Evolutionary conservation across 37 sponge, comb jelly and placozoan genomes (phyloP).

Genomic region (Lycopodina hypogea): DNA sequence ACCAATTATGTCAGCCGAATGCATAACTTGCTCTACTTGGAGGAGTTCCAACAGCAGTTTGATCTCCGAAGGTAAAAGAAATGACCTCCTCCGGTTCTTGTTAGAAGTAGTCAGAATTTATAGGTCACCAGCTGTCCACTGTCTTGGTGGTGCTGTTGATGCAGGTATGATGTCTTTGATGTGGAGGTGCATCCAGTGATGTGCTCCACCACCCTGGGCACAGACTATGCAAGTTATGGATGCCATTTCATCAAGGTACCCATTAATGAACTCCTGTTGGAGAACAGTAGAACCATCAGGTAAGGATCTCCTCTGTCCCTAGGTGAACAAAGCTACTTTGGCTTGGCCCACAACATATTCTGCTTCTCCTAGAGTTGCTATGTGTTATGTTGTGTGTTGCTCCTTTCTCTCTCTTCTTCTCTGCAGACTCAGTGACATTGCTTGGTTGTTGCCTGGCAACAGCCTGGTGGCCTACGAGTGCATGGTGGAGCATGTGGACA

Average conservation of each 20-base stretch:
- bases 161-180: constrained; percentile 76
- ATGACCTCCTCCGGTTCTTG: background rate
- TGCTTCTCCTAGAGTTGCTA: too few species aligned
- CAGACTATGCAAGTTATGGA: constrained; percentile 27
- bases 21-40: constrained; percentile 78
- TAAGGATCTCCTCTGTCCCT: too few species aligned
- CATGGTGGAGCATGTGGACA: constrained; percentile 43
- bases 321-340: too few species aligned
- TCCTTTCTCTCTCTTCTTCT: background rate
- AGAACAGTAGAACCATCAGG: constrained; percentile 60
- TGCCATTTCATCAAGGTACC: constrained; percentile 36
- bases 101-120: background rate
- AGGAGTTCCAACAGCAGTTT: constrained; percentile 68
- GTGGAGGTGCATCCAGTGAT: constrained; percentile 12
- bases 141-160: background rate
- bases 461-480: constrained; percentile 44
- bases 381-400: too few species aligned
- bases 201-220: background rate
- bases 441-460: constrained; percentile 35
- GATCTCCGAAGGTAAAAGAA: constrained; percentile 64
- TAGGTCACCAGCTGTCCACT: background rate
- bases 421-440: constrained; percentile 17
- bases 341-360: too few species aligned
- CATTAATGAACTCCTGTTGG: constrained; percentile 65
- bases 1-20: constrained; percentile 59